Conservation (phyloP, 2,797 vertebrate genomes). For the Vipera ursinii region DNA sequence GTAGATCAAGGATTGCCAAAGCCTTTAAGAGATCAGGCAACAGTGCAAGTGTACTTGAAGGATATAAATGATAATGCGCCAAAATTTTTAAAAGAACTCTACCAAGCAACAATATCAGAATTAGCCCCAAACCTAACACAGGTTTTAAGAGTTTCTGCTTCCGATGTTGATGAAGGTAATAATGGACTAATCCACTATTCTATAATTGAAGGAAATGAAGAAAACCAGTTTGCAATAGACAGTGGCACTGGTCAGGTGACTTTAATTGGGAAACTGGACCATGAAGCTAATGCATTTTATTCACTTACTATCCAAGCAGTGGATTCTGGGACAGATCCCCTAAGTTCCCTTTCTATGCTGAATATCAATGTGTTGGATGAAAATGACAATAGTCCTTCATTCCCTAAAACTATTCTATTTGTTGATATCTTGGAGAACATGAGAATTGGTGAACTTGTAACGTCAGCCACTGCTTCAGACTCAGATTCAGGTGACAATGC, state of each 20-base stretch:
- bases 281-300: slow-evolving; percentile 87
- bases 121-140: slow-evolving; percentile 88
- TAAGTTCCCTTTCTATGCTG: slow-evolving; percentile 89
- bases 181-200: slow-evolving; percentile 89
- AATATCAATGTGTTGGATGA: slow-evolving; percentile 91
- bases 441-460: slow-evolving; percentile 93
- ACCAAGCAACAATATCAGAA: slow-evolving; percentile 95
- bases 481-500: slow-evolving; percentile 91
- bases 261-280: slow-evolving; percentile 86
- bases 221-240: slow-evolving; percentile 87
- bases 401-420: slow-evolving; percentile 84
- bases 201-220: slow-evolving; percentile 88
- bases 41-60: slow-evolving; percentile 91
- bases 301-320: slow-evolving; percentile 88
- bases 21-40: slow-evolving; percentile 92
- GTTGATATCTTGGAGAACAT: slow-evolving; percentile 95
- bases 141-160: slow-evolving; percentile 90
- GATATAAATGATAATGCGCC: slow-evolving; percentile 96
- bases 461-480: slow-evolving; percentile 90
- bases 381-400: slow-evolving; percentile 94
- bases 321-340: slow-evolving; percentile 80
- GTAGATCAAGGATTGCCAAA: slow-evolving; percentile 93
- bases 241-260: slow-evolving; percentile 87
- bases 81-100: slow-evolving; percentile 94
- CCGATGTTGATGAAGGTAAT: slow-evolving; percentile 90